Base-by-base conservation (phyloP, 2,797 vertebrate species). In the Acrossocheilus fasciatus region DNA sequence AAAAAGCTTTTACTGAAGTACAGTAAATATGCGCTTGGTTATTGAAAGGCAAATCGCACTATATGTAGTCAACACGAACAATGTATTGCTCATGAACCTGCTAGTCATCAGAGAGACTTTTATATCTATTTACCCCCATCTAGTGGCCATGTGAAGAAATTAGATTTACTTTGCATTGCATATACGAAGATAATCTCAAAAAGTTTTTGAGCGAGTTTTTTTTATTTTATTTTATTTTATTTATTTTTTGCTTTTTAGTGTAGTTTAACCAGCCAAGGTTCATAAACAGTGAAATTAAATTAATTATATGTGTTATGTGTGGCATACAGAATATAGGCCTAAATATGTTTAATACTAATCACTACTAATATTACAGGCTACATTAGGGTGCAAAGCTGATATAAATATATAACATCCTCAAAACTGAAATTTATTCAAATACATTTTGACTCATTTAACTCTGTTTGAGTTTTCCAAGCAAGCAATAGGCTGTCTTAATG, bases 71-170 rank as follows among this genome's bases (percentile, higher is more conserved):
- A 41, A 30, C 50, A 20, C 1, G 9, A 41, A 54, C 52, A 30
- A 4, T 45, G 3, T 6, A 23, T 59, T 10, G 62, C 12, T 52
- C 39, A 20, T 17, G 41, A 62, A 74, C 10, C 17, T 68, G 23
- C 17, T 30, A 4, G 12, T 9, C 1, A 3, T 23, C 15, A 8
- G 12, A 78, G 9, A 72, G 64, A 17, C 4, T 70, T 77, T 54
- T 45, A 59, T 43, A 57, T 52, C 36, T 11, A 34, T 76, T 39
- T 83, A 89, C 36, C 86, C 70, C 87, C 90, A 88, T 84, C 88
- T 88, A 81, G 89, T 86, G 91, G 84, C 26, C 52, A 47, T 34
- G 52, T 23, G 26, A 74, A 30, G 18, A 83, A 62, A 83, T 59
- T 66, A 23, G 26, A 34, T 68, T 50, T 9, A 23, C 43, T 45